Evolutionary conservation across 2,797 vertebrate species (phyloP), one percentile per base, ranked within the genome.

Genomic region (Catamblyrhynchus diadema): DNA sequence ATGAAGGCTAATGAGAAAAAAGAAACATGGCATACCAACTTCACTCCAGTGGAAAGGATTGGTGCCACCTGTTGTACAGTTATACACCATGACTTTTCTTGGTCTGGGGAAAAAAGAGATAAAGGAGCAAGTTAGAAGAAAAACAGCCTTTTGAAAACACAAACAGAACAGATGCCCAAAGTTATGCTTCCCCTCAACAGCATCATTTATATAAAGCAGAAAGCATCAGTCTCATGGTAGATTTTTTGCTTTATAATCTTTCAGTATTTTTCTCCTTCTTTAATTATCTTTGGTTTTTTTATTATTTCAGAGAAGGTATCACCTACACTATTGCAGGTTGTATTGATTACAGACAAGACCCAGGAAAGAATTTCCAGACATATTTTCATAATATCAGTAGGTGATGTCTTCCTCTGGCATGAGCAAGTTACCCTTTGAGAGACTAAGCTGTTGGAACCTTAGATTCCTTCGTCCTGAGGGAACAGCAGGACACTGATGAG

Each of bases 21-120:
- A 66, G 20, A 95, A 96, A 93, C 42, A 61, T 4, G 9, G 69
- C 99, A 97, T 99, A 99, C 99, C 99, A 94, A 99, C 98, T 99
- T 99, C 98, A 90, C 98, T 98, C 99, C 99, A 99, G 97, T 98
- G 98, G 96, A 99, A 99, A 73, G 99, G 98, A 96, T 99, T 99
- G 95, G 98, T 98, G 80, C 98, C 98, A 69, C 99, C 98, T 37
- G 99, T 99, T 39, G 99, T 99, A 92, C 99, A 99, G 91, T 99
- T 99, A 97, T 99, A 99, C 54, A 99, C 98, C 98, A 99, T 97
- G 80, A 99, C 96, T 95, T 98, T 98, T 93, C 97, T 98, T 94
- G 98, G 98, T 97, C 99, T 99, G 96, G 18, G 47, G 39, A 50
- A 14, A 77, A 77, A 88, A 85, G 53, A 35, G 28, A 42, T 47